Evolutionary conservation across 2,113 vertebrate species (phyloP).

Genomic region (Pipa parva): DNA sequence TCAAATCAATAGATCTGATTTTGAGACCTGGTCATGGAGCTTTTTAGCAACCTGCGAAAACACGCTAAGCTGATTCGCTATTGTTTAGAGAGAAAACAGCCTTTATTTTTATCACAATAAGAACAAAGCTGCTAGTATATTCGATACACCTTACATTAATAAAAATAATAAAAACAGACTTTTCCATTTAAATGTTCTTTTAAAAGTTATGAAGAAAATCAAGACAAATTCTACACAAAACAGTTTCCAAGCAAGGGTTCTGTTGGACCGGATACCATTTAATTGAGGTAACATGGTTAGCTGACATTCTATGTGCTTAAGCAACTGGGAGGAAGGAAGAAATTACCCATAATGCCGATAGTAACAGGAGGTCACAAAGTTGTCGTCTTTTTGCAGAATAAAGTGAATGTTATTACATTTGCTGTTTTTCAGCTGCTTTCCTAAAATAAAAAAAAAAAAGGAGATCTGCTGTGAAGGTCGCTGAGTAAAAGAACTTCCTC

Average conservation of each 20-base stretch:
- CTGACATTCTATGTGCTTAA: neutral
- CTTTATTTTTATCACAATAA: too few species aligned
- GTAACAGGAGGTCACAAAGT: constrained; percentile 3
- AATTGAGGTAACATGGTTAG: neutral
- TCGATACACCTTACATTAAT: too few species aligned
- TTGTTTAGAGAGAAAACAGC: too few species aligned
- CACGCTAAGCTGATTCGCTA: too few species aligned
- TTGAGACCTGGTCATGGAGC: too few species aligned
- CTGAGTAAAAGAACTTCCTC: constrained; percentile 97
- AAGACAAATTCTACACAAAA: neutral
- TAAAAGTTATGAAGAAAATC: neutral
- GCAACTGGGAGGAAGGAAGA: neutral
- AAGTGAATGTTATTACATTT: constrained; percentile 21
- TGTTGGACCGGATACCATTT: neutral
- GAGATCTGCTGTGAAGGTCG: constrained; percentile 93
- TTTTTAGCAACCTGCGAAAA: too few species aligned
- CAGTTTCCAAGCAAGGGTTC: neutral
- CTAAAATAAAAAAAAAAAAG: constrained; percentile 67
- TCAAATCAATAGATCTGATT: too few species aligned
- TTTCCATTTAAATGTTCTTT: neutral
- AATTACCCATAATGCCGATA: neutral
- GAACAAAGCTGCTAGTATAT: too few species aligned
- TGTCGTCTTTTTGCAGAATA: constrained; percentile 22
- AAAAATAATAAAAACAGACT: neutral
- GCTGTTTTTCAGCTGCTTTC: constrained; percentile 40